Base-by-base conservation (phyloP, 2,113 vertebrate species). In the Hippopotamus amphibius region DNA sequence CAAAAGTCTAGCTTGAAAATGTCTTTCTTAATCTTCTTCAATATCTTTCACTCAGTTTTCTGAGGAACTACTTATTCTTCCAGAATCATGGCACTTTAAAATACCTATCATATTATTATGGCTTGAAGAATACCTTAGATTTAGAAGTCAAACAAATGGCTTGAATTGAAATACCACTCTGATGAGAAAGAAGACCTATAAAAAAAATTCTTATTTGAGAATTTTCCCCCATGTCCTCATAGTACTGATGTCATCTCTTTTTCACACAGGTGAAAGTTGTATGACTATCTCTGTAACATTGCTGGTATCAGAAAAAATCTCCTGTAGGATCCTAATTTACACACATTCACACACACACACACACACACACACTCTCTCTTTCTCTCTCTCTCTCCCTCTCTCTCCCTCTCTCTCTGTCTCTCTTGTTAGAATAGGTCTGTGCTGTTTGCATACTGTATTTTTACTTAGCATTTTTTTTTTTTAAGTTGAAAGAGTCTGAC, bases 1-100 rank as follows among this genome's bases (percentile, higher is more conserved):
- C 30, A 59, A 95, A 95, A 82, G 50, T 69, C 55, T 72, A 79
- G 48, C 55, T 98, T 90, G 30, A 72, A 85, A 90, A 87, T 90
- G 33, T 55, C 4, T 91, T 28, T 98, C 69, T 2, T 50, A 37
- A 94, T 84, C 37, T 88, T 89, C 88, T 59, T 93, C 50, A 94
- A 55, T 89, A 37, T 17, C 21, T 63, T 79, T 84, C 17, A 89
- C 28, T 95, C 8, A 71, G 19, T 74, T 87, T 96, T 71, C 53
- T 59, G 24, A 91, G n/a, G 72, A 57, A 74, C 17, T 43, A 13
- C 93, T 66, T 90, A 69, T 80, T 7, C 3, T 84, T 90, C 6
- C 41, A 16, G 30, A 83, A 57, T 81, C 76, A 69, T 57, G 28
- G 17, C 48, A 61, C 11, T 87, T 96, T 43, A 93, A 96, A 94